Percentiles rank a stretch among this genome's conserved stretches.
These are phyloP conservation scores for Drosophila ohnishii DNA, from an alignment of 1,140 invertebrate genomes.

Conservation along the genomic window DNA sequence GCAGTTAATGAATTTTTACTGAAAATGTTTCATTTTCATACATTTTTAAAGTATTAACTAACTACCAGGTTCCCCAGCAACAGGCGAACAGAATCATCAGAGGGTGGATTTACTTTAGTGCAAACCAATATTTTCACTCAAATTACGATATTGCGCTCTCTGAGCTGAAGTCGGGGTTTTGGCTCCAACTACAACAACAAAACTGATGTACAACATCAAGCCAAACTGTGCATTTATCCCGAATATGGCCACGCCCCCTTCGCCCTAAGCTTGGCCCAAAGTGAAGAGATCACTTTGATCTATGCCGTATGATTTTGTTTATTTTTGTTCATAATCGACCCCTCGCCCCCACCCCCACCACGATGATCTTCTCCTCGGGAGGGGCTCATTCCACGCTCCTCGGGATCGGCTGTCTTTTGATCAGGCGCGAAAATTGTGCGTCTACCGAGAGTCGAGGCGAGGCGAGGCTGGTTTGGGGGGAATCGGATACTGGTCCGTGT, in stretches of 20 bases:
- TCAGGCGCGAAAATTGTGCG: constrained; percentile 77
- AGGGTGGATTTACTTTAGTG: no score
- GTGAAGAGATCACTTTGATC: constrained; percentile 67
- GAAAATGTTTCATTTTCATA: no score
- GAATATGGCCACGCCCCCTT: constrained; percentile 61
- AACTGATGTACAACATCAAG: no score
- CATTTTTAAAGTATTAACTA: no score
- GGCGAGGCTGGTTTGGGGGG: background rate
- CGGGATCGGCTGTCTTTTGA: constrained; percentile 65
- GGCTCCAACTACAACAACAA: no score
- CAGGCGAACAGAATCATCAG: no score
- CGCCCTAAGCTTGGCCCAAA: constrained; percentile 42
- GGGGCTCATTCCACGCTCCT: constrained; percentile 3
- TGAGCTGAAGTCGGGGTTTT: no score
- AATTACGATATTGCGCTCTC: no score
- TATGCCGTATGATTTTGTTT: constrained; percentile 76
- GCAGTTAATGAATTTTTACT: no score
- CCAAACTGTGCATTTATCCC: constrained; percentile 75
- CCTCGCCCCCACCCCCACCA: constrained; percentile 22
- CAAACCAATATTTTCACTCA: no score
- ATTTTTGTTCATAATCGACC: constrained; percentile 79
- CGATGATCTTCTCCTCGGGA: constrained; percentile 27
- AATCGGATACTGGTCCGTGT: constrained; percentile 2
- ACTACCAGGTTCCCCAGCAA: no score
- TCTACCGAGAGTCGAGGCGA: constrained; percentile 34